These are phyloP conservation scores for Creontiades dilutus DNA, from an alignment of 2,888 invertebrate species.

Conservation along the genomic window DNA sequence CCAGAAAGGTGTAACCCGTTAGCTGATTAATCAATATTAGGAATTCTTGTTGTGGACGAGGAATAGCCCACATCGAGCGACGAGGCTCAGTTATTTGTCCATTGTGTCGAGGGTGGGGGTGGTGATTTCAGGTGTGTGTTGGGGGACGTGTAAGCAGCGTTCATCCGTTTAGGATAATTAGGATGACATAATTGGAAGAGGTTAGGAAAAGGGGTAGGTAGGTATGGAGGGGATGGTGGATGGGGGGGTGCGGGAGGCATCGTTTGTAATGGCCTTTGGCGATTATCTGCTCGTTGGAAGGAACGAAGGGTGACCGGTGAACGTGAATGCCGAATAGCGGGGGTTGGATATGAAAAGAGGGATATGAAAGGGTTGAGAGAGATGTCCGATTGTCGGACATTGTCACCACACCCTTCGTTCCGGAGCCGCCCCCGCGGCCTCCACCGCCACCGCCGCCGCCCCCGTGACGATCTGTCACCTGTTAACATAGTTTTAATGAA, in stretches of 20 bases:
- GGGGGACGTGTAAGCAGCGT: conserved; percentile 6
- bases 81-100: not conserved
- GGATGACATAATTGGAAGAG: conserved; percentile 18
- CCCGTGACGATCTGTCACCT: conserved; percentile 18
- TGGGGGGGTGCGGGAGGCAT: not conserved
- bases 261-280: conserved; percentile 28
- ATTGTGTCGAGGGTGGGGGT: not conserved
- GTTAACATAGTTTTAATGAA: conserved; percentile 20
- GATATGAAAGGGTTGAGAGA: not conserved
- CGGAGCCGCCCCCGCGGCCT: not conserved
- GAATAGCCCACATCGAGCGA: too few relatives aligned
- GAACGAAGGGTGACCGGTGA: not conserved
- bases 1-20: too few relatives aligned
- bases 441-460: too few relatives aligned
- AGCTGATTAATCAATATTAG: too few relatives aligned
- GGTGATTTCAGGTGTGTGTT: not conserved
- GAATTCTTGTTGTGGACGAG: too few relatives aligned
- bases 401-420: conserved; percentile 17
- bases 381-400: not conserved
- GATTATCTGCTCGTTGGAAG: conserved; percentile 39
- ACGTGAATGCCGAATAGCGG: not conserved
- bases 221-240: not conserved
- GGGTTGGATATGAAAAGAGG: conserved; percentile 2
- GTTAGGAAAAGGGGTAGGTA: conserved; percentile 17
- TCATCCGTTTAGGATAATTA: conserved; percentile 32